Evolutionary conservation across 2,113 vertebrate genomes (phyloP), one percentile per base, ranked within the genome.

Genomic region (Saguinus midas): DNA sequence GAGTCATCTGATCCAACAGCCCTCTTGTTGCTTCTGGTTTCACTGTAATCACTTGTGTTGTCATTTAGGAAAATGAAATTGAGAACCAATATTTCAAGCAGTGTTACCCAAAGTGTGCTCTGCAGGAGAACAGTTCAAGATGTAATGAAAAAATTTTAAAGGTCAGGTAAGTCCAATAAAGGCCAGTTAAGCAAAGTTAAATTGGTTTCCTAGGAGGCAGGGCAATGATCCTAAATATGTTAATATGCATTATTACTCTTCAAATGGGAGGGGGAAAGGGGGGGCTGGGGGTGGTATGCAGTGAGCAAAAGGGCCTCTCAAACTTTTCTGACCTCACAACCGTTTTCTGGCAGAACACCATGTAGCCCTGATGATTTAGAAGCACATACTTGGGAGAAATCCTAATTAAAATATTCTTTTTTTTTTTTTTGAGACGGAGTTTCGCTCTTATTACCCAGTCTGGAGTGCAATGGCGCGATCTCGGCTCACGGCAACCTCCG

Each of bases 51-150:
- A 90, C n/a, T 88, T 88, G 23, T 78, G 17, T 64, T 88, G 43
- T 92, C 72, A 88, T 48, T 55, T 45, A 25, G 75, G 50, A 94
- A 25, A 92, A 73, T 10, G 43, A 45, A 73, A 86, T 0, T 88
- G 52, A 92, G 29, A 96, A 95, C 35, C 43, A 84, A 14, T 91
- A 86, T 37, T 76, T 96, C 40, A 96, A 91, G 29, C 37, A 82
- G 37, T 76, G 57, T 78, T 94, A 91, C 68, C 79, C 45, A 32
- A 94, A 82, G 21, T 58, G 12, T 82, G 29, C 68, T 90, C 68
- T 87, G 3, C 43, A 76, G 52, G 17, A 79, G 5, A 95, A 50
- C 25, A 86, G 45, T 52, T 95, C 35, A 48, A 92, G 64, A 89
- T 73, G 18, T 29, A 83, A 91, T 25, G 16, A 37, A 58, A 90